Percentiles rank a stretch among this genome's conserved stretches.
Conservation (phyloP, 1,140 invertebrate genomes). For the Delia radicum region DNA sequence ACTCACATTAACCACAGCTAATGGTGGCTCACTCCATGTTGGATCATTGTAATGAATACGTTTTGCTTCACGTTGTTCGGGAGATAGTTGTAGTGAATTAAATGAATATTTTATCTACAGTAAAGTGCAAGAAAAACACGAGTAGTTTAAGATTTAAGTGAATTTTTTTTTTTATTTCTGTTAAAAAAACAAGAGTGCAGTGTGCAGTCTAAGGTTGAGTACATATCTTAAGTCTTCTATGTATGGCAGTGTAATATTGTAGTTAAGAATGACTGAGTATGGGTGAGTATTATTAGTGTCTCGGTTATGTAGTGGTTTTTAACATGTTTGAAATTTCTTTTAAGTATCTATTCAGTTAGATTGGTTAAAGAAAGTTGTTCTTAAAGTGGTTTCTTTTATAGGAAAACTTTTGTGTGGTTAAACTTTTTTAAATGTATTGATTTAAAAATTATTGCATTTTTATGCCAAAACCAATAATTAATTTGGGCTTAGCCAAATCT, state of each 20-base stretch:
- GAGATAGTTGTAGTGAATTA: constrained; percentile 62
- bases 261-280: neutral
- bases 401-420: no score
- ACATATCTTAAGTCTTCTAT: neutral
- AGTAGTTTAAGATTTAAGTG: neutral
- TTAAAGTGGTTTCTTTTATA: neutral
- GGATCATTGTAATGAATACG: constrained; percentile 62
- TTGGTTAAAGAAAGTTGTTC: neutral
- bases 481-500: no score
- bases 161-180: neutral
- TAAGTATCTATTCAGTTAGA: neutral
- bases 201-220: neutral
- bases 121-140: neutral
- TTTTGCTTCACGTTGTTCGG: constrained; percentile 58
- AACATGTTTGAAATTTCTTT: neutral
- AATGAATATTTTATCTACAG: constrained; percentile 66
- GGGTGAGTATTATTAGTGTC: neutral
- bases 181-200: no score
- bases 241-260: neutral
- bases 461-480: no score
- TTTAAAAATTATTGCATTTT: no score
- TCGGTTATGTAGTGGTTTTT: neutral
- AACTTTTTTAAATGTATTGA: no score
- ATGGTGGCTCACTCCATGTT: constrained; percentile 62
- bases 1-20: constrained; percentile 69